These are phyloP conservation scores for Orussus abietinus DNA, from an alignment of 1,140 invertebrate species.

Conservation along the genomic window DNA sequence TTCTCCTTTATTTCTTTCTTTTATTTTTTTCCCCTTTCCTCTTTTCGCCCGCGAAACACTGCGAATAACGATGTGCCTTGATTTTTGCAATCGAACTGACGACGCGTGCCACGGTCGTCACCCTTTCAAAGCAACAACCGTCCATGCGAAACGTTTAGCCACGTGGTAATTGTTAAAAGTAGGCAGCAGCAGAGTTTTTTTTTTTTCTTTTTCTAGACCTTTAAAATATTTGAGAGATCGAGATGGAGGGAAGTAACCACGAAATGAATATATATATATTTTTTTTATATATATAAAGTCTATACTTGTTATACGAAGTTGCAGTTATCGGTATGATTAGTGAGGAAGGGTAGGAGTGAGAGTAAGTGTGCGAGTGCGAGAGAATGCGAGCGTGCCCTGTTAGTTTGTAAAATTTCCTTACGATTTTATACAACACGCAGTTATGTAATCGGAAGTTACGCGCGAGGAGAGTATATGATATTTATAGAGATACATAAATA, in stretches of 20 bases:
- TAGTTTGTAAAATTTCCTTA: conserved; percentile 41
- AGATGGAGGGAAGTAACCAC: conserved; percentile 16
- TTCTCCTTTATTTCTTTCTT: no score
- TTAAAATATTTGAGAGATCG: conserved; percentile 29
- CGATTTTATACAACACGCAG: conserved; percentile 32
- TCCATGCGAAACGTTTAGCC: conserved; percentile 45
- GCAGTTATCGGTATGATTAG: conserved; percentile 35
- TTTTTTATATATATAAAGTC: conserved; percentile 48
- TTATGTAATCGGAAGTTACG: conserved; percentile 31
- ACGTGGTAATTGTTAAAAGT: conserved; percentile 39
- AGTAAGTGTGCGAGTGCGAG: background rate
- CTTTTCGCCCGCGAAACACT: no score
- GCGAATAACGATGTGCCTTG: conserved; percentile 5
- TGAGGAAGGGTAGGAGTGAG: conserved; percentile 1
- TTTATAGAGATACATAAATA: conserved; percentile 32
- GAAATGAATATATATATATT: conserved; percentile 20
- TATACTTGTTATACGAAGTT: conserved; percentile 49
- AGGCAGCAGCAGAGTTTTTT: no score
- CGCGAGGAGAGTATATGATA: conserved; percentile 23
- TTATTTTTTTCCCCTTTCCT: no score
- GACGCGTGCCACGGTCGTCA: conserved; percentile 26
- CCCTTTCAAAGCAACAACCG: conserved; percentile 46
- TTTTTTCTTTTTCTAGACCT: conserved; percentile 33
- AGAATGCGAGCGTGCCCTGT: conserved; percentile 26
- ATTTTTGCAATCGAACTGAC: conserved; percentile 11